Evolutionary conservation across 2,888 invertebrate genomes (phyloP), one percentile per base, ranked within the genome.

Genomic region (Phaedon cochleariae): DNA sequence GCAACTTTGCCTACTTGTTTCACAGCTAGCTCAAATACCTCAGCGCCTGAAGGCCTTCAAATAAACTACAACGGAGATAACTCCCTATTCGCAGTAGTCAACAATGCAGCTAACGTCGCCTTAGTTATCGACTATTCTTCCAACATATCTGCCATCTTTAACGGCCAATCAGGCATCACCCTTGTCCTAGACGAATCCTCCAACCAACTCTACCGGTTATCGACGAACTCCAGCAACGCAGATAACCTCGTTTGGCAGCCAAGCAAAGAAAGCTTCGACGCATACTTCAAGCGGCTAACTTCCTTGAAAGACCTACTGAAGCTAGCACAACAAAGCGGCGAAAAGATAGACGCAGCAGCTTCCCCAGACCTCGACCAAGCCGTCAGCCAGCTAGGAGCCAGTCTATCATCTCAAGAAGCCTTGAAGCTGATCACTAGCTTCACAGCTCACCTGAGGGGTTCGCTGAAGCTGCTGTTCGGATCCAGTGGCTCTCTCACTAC

Each of bases 121-220:
- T 4, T 66, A 10, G 34, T 66, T 1, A 0, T 66, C 0, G 64
- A 66, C 31, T 66, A 60, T 45, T 15, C 26, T 5, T 0, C 7
- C 1, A 29, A 51, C 9, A 18, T 58, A 46, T 15, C 57, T 9
- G 49, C 31, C 5, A 9, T 67, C 0, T 22, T 65, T 5, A 62
- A 65, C 45, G 67, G 65, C 2, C 20, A 59, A 54, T 10, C 61
- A 3, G 66, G 65, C 54, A 34, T 20, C 6, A 49, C 51, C 4
- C 45, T 18, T 7, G 45, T 59, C 4, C 10, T 60, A 1, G 31
- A 46, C 34, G 3, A 29, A 17, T 18, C 29, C 1, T 34, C 22
- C 10, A 20, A 18, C 6, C 54, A 48, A 1, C 10, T 55, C 0
- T 55, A 55, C 41, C 22, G 20, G 15, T 4, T 55, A 17, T n/a